Percentiles rank a stretch among this genome's conserved stretches.
phyloP scores from a whole-genome alignment of 2,113 vertebrate genomes.

The Apodemus sylvaticus region DNA sequence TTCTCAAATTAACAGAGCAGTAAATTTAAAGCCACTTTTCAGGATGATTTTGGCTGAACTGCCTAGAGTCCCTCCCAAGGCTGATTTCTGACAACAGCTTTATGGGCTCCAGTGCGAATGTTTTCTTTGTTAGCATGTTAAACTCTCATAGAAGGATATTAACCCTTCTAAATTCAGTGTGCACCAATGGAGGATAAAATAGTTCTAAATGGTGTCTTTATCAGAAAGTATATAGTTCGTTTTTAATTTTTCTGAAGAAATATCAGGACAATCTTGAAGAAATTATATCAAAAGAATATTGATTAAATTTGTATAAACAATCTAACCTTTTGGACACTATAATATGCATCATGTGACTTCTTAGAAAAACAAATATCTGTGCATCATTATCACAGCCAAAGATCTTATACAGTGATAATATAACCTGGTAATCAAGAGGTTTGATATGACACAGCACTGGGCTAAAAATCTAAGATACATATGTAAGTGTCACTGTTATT shows the following conservation, averaged over 20 bases:
- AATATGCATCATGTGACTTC: rapidly evolving
- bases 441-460: neutral
- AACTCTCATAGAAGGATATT: neutral
- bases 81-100: neutral
- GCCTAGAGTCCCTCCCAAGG: neutral
- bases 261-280: neutral
- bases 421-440: neutral
- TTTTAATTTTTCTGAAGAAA: neutral
- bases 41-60: neutral
- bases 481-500: neutral
- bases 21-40: neutral
- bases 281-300: neutral
- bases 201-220: neutral
- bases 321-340: neutral
- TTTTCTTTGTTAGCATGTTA: neutral
- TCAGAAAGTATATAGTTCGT: neutral
- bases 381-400: neutral
- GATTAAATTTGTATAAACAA: neutral
- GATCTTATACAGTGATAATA: neutral
- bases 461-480: neutral
- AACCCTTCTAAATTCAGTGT: neutral
- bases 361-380: neutral
- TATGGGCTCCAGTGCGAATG: neutral
- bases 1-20: slow-evolving; percentile 21
- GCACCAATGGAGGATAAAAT: neutral